Evolutionary conservation across 2,888 invertebrate genomes (phyloP), one percentile per base, ranked within the genome.

Genomic region (Bombylius major): DNA sequence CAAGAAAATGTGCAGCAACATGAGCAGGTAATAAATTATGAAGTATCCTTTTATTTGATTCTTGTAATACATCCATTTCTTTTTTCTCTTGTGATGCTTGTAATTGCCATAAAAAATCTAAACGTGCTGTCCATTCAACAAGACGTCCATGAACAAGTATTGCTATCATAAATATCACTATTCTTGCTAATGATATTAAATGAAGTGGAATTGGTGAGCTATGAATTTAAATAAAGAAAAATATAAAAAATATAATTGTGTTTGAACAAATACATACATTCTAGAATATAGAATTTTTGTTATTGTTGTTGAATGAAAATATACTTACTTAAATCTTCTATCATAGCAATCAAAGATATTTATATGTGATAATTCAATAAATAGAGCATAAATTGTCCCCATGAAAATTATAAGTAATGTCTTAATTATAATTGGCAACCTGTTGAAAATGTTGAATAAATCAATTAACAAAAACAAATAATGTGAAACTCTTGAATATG

Each of bases 51-150:
- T 86, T 82, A 72, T 93, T 94, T 62, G 89, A 90, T 77, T 87
- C 86, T 78, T 88, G 93, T 60, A 94, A 72, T n/a, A 91, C 89
- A 65, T 89, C 89, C 92, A 94, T 92, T 71, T 92, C 93, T 54
- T 86, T 80, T 72, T 92, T 92, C 75, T 94, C 93, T 68, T 93
- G 91, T 53, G 89, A 82, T 5, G 92, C 92, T 78, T 92, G 87
- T 61, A 86, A 78, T 71, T 88, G 87, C 87, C 87, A 88, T 34
- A 88, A 76, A 70, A 88, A 88, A 75, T 88, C 87, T 50, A 88
- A 77, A 36, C 93, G 77, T 31, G 90, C 88, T 51, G 92, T 93
- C 90, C 93, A 94, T 75, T 95, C 93, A 66, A 93, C 82, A 64
- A 84, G 79, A 62, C 84, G 82, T 1, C 86, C 92, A 71, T 93